phyloP scores from a whole-genome alignment of 64 coral and sea anemone species.

The Orbicella faveolata region DNA sequence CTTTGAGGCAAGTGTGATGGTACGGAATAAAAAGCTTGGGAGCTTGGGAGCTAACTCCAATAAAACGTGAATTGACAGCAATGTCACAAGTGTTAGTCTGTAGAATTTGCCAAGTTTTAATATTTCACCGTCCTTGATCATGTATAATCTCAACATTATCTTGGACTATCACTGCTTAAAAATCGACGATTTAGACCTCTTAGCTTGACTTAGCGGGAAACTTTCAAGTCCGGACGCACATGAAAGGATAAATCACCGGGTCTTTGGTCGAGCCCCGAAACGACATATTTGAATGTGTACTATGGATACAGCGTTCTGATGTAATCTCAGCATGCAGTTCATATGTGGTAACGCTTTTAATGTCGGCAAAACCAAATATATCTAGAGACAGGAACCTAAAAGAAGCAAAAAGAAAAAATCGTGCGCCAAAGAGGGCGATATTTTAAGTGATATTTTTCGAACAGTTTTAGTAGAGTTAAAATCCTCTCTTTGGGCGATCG shows the following conservation, averaged over 20 bases:
- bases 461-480: background rate
- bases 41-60: background rate
- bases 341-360: background rate
- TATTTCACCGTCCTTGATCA: background rate
- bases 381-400: no score
- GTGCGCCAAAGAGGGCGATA: background rate
- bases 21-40: background rate
- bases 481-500: background rate
- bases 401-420: background rate
- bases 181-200: constrained; percentile 6
- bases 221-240: background rate
- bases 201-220: constrained; percentile 3
- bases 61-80: background rate
- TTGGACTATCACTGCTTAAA: background rate
- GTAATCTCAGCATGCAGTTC: background rate
- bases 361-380: background rate
- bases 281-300: background rate
- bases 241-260: background rate
- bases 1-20: background rate
- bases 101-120: background rate
- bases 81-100: background rate
- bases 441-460: background rate
- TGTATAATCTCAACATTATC: background rate
- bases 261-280: background rate
- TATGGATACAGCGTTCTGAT: background rate